Evolutionary conservation across 2,113 vertebrate genomes (phyloP), one percentile per base, ranked within the genome.

Genomic region (Ascaphus truei): DNA sequence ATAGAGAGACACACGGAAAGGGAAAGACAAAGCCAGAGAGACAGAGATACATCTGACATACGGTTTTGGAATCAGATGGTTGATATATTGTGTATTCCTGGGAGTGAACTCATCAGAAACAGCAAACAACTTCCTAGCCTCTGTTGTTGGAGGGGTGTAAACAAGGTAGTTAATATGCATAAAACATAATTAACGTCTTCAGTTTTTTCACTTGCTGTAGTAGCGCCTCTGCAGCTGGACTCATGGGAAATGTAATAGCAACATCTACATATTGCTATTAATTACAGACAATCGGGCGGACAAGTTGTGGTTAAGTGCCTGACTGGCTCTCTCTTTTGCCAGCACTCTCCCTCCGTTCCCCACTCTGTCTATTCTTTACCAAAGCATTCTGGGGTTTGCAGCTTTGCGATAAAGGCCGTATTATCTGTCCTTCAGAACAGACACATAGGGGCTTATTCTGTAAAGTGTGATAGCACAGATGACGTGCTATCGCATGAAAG

Each of bases 141-240:
- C 78, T 77, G 78, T 81, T 83, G 80, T 82, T 79, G 75, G 60
- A 73, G 75, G 39, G 26, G 75, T 73, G 80, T 83, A 85, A 86
- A 84, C 80, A 86, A 82, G 77, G 71, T 79, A 79, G 79, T 86
- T 86, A 86, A 82, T 85, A 86, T 85, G 83, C 84, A 85, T 73
- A 72, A 75, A 76, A 69, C 30, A 83, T 86, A 83, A 86, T 86
- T 86, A 86, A 75, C 83, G 79, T 84, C 81, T 84, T 76, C 65
- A 75, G 80, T 72, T 77, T 79, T 57, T 71, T 61, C 25, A 23
- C 34, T 61, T 30, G 57, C 73, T 75, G 47, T 74, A 1, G 72
- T 30, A 3, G 52, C 0, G 75, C 76, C 78, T 68, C 75, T 85
- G 79, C 77, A 79, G 74, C 80, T 81, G 80, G 82, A 79, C 84